Percentiles rank a stretch among this genome's conserved stretches.
These are phyloP conservation scores for Chrysaora quinquecirrha DNA, from an alignment of 30 jellyfish, hydroid and myxozoan genomes.

Conservation along the genomic window DNA sequence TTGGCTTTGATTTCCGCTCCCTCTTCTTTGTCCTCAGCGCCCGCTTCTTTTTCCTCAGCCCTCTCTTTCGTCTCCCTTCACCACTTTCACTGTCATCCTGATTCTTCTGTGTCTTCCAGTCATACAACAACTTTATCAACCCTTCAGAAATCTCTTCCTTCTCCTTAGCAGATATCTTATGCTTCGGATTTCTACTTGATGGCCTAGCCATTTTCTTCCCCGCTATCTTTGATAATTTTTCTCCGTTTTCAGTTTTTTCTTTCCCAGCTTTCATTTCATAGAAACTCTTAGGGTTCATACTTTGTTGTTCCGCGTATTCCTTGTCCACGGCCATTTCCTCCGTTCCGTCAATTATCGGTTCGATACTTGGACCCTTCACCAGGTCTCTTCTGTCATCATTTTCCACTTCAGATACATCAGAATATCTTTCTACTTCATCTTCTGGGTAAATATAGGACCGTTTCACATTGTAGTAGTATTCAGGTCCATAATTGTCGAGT, in stretches of 20 bases:
- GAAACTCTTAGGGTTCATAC: constrained; percentile 25
- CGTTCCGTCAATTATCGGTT: constrained; percentile 70
- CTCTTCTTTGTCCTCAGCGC: not conserved
- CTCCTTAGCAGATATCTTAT: constrained; percentile 54
- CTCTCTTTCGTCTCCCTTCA: constrained; percentile 10
- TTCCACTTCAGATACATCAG: constrained; percentile 44
- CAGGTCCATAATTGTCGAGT: constrained; percentile 7
- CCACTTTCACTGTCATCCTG: constrained; percentile 60
- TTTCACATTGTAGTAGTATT: constrained; percentile 29
- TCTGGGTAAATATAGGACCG: constrained; percentile 61
- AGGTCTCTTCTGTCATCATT: constrained; percentile 57
- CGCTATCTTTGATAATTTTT: not conserved
- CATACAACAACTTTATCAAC: constrained; percentile 75
- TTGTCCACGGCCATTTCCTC: constrained; percentile 26
- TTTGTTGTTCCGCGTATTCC: constrained; percentile 19
- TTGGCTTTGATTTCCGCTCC: not conserved
- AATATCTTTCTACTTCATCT: constrained; percentile 46
- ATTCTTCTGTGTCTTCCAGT: constrained; percentile 79
- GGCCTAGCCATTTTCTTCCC: constrained; percentile 1
- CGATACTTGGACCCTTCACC: constrained; percentile 92
- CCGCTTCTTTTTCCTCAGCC: not conserved
- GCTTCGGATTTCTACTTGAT: constrained; percentile 22
- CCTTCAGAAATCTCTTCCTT: constrained; percentile 80
- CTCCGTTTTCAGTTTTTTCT: not conserved
- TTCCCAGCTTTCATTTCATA: constrained; percentile 28